These are phyloP conservation scores for Euphonia xanthogaster DNA, from an alignment of 2,797 vertebrate species.

Conservation along the genomic window DNA sequence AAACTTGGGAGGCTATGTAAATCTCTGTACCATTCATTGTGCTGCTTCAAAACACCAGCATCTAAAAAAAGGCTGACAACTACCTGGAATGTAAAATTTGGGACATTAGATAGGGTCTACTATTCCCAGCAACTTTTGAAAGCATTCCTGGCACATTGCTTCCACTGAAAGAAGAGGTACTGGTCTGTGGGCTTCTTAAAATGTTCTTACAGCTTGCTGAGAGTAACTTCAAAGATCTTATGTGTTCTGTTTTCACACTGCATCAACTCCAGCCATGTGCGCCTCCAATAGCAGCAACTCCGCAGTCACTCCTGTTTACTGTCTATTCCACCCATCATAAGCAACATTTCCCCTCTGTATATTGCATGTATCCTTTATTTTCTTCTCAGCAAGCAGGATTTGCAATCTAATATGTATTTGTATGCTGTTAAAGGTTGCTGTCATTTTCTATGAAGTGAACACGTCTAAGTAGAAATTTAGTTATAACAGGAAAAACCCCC, in stretches of 20 bases:
- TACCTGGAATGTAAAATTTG: not conserved
- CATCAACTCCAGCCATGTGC: not conserved
- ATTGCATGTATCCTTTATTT: not conserved
- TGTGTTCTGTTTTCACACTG: not conserved
- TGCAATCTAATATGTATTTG: not conserved
- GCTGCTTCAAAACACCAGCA: not conserved
- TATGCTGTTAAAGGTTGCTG: not conserved
- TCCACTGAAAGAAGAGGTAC: not conserved
- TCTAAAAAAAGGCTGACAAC: not conserved
- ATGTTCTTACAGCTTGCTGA: not conserved
- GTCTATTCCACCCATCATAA: not conserved
- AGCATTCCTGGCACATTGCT: not conserved
- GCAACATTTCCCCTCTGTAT: not conserved
- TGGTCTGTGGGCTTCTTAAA: not conserved
- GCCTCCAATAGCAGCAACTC: not conserved
- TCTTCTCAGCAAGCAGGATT: not conserved
- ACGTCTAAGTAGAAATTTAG: not conserved
- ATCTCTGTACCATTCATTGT: not conserved
- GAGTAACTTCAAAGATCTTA: not conserved
- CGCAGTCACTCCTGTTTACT: not conserved
- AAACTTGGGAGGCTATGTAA: not conserved
- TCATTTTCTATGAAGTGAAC: not conserved
- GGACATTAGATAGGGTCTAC: not conserved
- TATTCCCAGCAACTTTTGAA: not conserved
- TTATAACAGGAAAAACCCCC: not conserved